These are phyloP conservation scores for Hyles vespertilio DNA, from an alignment of 1,140 invertebrate genomes.

Conservation along the genomic window DNA sequence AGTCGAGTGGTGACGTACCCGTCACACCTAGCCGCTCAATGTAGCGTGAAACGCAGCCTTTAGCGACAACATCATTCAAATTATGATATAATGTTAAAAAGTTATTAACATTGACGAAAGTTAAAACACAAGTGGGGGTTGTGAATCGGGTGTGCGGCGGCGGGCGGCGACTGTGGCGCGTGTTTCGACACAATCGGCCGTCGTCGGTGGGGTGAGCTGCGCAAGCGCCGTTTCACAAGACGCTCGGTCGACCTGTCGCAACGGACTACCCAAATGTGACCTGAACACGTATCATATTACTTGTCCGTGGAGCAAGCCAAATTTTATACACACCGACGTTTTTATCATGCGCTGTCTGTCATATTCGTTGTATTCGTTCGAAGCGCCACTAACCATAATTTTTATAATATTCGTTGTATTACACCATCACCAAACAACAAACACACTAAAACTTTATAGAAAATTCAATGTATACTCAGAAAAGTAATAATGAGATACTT, in stretches of 20 bases:
- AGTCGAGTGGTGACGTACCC: neutral
- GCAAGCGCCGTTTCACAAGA: slow-evolving; percentile 72
- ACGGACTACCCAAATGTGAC: slow-evolving; percentile 73
- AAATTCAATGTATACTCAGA: too few species aligned
- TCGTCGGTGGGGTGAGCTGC: slow-evolving; percentile 61
- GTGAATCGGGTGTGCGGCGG: slow-evolving; percentile 36
- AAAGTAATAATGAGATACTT: too few species aligned
- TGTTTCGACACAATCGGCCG: slow-evolving; percentile 60
- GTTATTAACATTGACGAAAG: neutral
- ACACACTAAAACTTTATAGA: too few species aligned
- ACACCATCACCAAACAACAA: too few species aligned
- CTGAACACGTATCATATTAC: slow-evolving; percentile 68
- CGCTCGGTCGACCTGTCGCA: slow-evolving; percentile 70
- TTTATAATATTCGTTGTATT: too few species aligned
- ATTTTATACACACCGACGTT: slow-evolving; percentile 13
- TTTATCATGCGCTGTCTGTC: too few species aligned
- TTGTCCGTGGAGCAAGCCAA: slow-evolving; percentile 30
- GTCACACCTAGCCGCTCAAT: too few species aligned
- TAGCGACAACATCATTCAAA: too few species aligned
- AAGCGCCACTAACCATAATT: too few species aligned
- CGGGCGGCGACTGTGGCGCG: slow-evolving; percentile 49
- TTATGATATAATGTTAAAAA: too few species aligned
- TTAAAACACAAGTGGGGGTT: slow-evolving; percentile 29
- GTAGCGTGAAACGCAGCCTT: too few species aligned
- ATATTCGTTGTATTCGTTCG: too few species aligned